Conservation (phyloP, 2,888 invertebrate species). For the Cacoxenus indagator region DNA sequence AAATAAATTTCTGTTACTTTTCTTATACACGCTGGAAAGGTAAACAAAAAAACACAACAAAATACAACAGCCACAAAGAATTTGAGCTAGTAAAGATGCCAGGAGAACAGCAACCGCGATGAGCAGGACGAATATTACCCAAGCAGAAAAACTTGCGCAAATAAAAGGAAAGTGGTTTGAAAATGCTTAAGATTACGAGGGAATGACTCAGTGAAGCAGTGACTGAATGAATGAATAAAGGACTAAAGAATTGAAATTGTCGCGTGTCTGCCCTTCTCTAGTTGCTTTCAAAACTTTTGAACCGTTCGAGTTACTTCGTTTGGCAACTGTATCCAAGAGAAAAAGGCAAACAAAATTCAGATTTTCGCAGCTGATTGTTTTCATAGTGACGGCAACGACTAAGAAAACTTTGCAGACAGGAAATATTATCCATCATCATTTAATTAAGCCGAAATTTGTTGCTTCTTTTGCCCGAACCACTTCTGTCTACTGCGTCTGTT, state of each 20-base stretch:
- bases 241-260: background rate
- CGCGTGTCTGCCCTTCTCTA: background rate
- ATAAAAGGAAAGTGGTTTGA: background rate
- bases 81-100: background rate
- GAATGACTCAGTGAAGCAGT: background rate
- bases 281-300: conserved; percentile 21
- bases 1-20: conserved; percentile 23
- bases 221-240: background rate
- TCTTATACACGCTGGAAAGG: background rate
- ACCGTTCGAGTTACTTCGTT: background rate
- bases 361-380: conserved; percentile 20
- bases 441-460: conserved; percentile 36
- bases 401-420: conserved; percentile 48
- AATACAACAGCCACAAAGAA: background rate
- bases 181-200: conserved; percentile 17
- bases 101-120: background rate
- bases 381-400: conserved; percentile 14
- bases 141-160: background rate
- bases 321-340: conserved; percentile 16
- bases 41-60: background rate
- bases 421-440: conserved; percentile 45
- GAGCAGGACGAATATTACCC: too few relatives aligned
- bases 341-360: conserved; percentile 19
- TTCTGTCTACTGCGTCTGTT: background rate
- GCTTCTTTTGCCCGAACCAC: background rate